Percentiles rank a stretch among this genome's conserved stretches.
phyloP scores from a whole-genome alignment of 2,888 invertebrate species.

The Amitus sp. region DNA sequence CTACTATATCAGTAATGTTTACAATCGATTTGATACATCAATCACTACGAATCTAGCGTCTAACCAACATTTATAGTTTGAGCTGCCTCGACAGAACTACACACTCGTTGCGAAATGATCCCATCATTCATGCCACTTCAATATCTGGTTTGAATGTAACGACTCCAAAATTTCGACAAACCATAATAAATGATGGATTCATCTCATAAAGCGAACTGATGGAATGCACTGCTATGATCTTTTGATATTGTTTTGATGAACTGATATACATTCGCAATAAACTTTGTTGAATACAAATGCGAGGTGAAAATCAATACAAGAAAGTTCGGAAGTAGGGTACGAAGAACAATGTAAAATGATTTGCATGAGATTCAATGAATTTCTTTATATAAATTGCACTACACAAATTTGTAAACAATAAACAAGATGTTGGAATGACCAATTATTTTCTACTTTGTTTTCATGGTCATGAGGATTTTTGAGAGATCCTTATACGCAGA shows the following conservation, averaged over 20 bases:
- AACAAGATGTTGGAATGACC: conserved; percentile 27
- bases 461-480: too few species aligned
- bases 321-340: conserved; percentile 34
- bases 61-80: conserved; percentile 53
- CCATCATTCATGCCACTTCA: too few species aligned
- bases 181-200: too few species aligned
- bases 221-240: too few species aligned
- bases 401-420: conserved; percentile 28
- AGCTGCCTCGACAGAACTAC: conserved; percentile 58
- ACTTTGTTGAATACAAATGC: background rate
- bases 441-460: too few species aligned
- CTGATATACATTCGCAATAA: background rate
- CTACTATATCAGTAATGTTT: conserved; percentile 49
- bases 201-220: too few species aligned
- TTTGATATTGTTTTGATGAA: background rate
- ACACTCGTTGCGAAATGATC: conserved; percentile 55
- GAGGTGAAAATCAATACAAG: conserved; percentile 17
- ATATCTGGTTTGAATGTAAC: too few species aligned
- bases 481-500: conserved; percentile 47
- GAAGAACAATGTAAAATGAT: conserved; percentile 20
- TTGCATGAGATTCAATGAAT: background rate
- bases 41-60: conserved; percentile 49
- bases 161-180: too few species aligned
- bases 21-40: conserved; percentile 46
- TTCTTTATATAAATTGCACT: too few species aligned